These are phyloP conservation scores for Copidosoma aretas DNA, from an alignment of 2,888 invertebrate species.

Conservation along the genomic window DNA sequence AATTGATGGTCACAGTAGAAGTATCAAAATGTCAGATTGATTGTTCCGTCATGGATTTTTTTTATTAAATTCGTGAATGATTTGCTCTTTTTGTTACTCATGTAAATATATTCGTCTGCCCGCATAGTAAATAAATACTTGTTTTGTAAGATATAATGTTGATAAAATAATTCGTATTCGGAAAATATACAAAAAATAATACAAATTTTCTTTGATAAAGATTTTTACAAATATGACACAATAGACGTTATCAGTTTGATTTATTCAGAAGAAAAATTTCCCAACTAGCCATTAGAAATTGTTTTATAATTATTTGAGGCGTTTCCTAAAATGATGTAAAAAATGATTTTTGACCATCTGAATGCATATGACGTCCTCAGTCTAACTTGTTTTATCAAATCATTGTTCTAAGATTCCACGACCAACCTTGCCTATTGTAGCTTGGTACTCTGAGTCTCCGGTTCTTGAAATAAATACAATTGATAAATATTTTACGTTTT, in stretches of 20 bases:
- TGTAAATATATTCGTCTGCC: constrained; percentile 20
- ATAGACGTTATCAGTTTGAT: constrained; percentile 7
- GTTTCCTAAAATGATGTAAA: constrained; percentile 40
- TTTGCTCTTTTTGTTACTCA: constrained; percentile 31
- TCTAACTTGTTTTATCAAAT: constrained; percentile 41
- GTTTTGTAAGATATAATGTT: constrained; percentile 30
- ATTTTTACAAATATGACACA: constrained; percentile 16
- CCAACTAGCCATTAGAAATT: constrained; percentile 2
- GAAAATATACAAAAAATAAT: constrained; percentile 7
- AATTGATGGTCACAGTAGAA: no score
- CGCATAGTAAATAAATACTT: constrained; percentile 21
- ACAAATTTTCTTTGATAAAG: constrained; percentile 24
- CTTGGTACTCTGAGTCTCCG: constrained; percentile 49
- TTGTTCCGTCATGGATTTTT: no score
- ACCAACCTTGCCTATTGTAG: constrained; percentile 46
- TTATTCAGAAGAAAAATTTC: not conserved
- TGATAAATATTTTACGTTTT: no score
- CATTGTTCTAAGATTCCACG: constrained; percentile 42
- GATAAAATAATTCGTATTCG: constrained; percentile 20
- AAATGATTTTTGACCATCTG: constrained; percentile 41
- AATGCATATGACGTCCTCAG: constrained; percentile 33
- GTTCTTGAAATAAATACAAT: constrained; percentile 43
- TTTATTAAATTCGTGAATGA: not conserved
- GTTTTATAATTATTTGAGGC: constrained; percentile 11
- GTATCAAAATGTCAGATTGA: no score